Base-by-base conservation (phyloP, 2,888 invertebrate genomes). In the Sericinus montela region DNA sequence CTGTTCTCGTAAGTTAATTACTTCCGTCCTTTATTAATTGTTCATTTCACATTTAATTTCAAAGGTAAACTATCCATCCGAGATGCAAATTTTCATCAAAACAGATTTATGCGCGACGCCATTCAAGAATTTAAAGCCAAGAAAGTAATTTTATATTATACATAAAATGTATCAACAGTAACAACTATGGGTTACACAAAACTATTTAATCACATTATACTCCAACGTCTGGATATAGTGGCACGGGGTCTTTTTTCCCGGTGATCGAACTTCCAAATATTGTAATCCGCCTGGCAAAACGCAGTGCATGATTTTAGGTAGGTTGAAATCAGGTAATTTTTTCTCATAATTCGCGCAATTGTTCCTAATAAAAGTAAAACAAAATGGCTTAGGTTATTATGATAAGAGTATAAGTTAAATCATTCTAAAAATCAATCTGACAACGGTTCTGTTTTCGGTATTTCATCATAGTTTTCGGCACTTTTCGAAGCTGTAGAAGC, bases 241-340 rank as follows among this genome's bases (percentile, higher is more conserved):
- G 48, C 90, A 79, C 0, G 91, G 90, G 1, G 79, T 67, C 54
- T 80, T 83, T 57, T 71, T 75, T 0, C 93, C 93, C 0, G 94
- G 92, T 23, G 90, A 85, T 0, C 84, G 78, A 0, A 93, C 89
- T 30, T 91, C 85, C 29, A 93, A 72, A 62, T 92, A 94, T 56
- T 91, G 84, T 50, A 92, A 72, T 0, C 86, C 89, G 1, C 92
- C 92, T 0, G 93, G 93, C 11, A 94, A 64, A 6, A 63, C 65
- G 56, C 92, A 92, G 48, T 70, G 63, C 1, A 57, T 65, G 3
- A 80, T 75, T 38, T 62, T 61, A 0, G 87, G 84, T 41, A 66
- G 69, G 19, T 58, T 69, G 9, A 81, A 63, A 0, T 63, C 55
- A 1, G 82, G 76, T 5, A 81, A 40, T 11, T 64, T 65, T 19